Percentiles rank a stretch among this genome's conserved stretches.
These are phyloP conservation scores for Heliconius melpomene DNA, from an alignment of 1,140 invertebrate species.

Conservation along the genomic window DNA sequence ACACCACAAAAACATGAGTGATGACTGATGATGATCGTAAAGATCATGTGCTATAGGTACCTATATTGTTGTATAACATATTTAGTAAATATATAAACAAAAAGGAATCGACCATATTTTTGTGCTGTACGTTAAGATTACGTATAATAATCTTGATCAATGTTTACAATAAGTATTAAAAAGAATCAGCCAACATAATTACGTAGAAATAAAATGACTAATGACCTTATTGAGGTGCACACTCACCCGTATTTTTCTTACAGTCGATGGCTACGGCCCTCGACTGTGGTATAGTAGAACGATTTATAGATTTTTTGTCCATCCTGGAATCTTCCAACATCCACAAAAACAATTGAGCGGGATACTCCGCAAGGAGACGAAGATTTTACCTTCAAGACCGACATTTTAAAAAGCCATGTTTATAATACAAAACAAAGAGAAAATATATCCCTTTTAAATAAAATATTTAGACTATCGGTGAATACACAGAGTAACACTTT, in stretches of 20 bases:
- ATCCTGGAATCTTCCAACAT: slow-evolving; percentile 83
- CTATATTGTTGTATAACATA: not conserved
- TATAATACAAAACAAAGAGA: slow-evolving; percentile 82
- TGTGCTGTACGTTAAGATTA: not conserved
- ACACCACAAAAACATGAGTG: not conserved
- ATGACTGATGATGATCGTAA: not conserved
- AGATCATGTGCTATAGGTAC: not conserved
- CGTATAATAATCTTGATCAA: not conserved
- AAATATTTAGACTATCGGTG: slow-evolving; percentile 65
- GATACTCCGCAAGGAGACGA: slow-evolving; percentile 86
- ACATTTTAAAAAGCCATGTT: slow-evolving; percentile 93
- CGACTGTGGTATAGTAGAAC: slow-evolving; percentile 82
- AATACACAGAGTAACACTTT: slow-evolving; percentile 67
- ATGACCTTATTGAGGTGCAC: slow-evolving; percentile 47
- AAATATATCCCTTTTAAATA: slow-evolving; percentile 60
- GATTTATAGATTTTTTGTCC: slow-evolving; percentile 87
- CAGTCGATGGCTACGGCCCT: slow-evolving; percentile 84
- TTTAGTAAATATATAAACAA: not conserved
- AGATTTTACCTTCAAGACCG: slow-evolving; percentile 83
- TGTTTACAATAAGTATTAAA: not conserved
- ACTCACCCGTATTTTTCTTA: slow-evolving; percentile 87
- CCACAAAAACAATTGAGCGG: slow-evolving; percentile 69
- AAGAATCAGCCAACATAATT: not conserved
- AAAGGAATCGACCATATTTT: not conserved
- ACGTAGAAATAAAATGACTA: slow-evolving; percentile 16